Base-by-base conservation (phyloP, 2,113 vertebrate species). In the Erinaceus europaeus region DNA sequence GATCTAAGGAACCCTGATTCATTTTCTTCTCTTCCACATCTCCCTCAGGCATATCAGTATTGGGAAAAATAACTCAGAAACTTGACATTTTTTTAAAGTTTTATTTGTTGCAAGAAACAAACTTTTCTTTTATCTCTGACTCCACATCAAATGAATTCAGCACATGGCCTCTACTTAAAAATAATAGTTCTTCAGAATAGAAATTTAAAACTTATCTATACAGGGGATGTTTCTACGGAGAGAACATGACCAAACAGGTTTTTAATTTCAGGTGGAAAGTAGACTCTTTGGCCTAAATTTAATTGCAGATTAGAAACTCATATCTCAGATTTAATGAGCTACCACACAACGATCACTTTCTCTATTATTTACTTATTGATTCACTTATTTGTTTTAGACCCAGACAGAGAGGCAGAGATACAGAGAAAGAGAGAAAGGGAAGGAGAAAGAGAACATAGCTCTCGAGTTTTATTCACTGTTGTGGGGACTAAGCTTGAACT, bases 221-320 rank as follows among this genome's bases (percentile, higher is more conserved):
- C 94, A 95, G 84, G 89, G 94, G 95, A 94, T 50, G 82, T 92
- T 94, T 96, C 91, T 86, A 96, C 95, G 95, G 84, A 79, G 72
- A 92, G 61, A 95, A 95, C 88, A 94, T 91, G 94, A 94, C 95
- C 93, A 90, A 94, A 93, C 95, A 95, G 79, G 90, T 94, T 95
- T 94, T 94, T 94, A 94, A 94, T 90, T n/a, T 96, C 93, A 96
- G 94, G 95, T 95, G 91, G 90, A 94, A 94, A 96, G 94, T 84
- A 93, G 90, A 90, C 81, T 83, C 94, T 96, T 94, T 91, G 90
- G 68, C 94, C 92, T 64, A 83, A 92, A 95, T 90, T 92, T 95
- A 94, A 94, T 97, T 97, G 94, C 79, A 93, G 91, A 96, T 94
- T 78, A 96, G 90, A 94, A 93, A 96, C 84, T 81, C 36, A 50